Conservation (phyloP, 2,113 vertebrate species). For the Percina caprodes region DNA sequence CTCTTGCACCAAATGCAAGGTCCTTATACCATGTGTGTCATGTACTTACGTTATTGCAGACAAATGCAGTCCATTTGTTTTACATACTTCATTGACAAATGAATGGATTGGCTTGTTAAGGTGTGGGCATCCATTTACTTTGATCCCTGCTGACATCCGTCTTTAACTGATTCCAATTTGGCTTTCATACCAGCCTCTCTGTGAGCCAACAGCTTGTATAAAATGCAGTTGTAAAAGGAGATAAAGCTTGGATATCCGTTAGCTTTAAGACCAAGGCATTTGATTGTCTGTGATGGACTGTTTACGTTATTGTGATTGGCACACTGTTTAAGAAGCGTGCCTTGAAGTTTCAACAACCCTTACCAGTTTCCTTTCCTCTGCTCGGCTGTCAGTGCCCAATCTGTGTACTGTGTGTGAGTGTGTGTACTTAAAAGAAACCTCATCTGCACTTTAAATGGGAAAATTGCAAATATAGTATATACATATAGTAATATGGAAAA, state of each 20-base stretch:
- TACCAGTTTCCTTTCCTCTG: conserved; percentile 32
- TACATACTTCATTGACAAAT: conserved; percentile 19
- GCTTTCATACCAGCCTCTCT: conserved; percentile 14
- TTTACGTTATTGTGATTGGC: conserved; percentile 58
- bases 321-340: conserved; percentile 14
- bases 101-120: conserved; percentile 27
- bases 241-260: conserved; percentile 20
- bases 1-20: neutral
- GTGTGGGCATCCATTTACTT: conserved; percentile 31
- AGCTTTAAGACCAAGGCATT: conserved; percentile 31
- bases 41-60: neutral
- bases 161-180: conserved; percentile 34
- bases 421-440: conserved; percentile 3
- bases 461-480: neutral
- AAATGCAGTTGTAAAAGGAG: conserved; percentile 60
- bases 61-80: conserved; percentile 24
- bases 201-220: conserved; percentile 40
- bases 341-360: conserved; percentile 37
- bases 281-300: conserved; percentile 39
- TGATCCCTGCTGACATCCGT: conserved; percentile 35
- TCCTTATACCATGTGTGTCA: neutral
- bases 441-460: neutral
- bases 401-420: conserved; percentile 10
- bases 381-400: conserved; percentile 20
- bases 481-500: no score